Evolutionary conservation across 2,113 vertebrate genomes (phyloP), one percentile per base, ranked within the genome.

Genomic region (Ailurus styani): DNA sequence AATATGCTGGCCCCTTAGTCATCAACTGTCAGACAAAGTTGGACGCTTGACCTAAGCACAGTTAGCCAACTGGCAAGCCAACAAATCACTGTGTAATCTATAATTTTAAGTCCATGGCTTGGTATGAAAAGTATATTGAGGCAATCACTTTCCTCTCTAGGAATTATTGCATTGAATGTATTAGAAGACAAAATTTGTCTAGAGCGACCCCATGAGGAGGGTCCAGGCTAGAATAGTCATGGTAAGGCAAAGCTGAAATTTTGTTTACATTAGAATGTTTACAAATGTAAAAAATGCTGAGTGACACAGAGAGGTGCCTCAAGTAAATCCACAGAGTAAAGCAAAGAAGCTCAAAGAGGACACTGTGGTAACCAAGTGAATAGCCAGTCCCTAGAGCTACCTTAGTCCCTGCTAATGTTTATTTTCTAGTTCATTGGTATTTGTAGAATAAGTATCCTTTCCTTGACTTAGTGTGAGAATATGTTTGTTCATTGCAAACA

Each of bases 401-500:
- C 62, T 94, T 68, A 4, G 9, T 82, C 27, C 57, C 88, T 62
- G 11, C 57, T 93, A 55, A 78, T 57, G 21, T 87, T 86, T 87
- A 75, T 21, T 96, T 96, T 93, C 70, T 34, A 96, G 55, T 93
- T 91, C 77, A 85, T 3, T 93, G 52, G 25, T 54, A 62, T 93
- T 87, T 75, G 25, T 62, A 95, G 47, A 52, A 91, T 68, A 97
- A 97, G 64, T 81, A 37, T 17, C 64, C 50, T 91, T 66, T 75
- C 40, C 54, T 81, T 91, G 90, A 95, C 64, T 82, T 84, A 62
- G 14, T 40, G 72, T 57, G 45, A 83, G 27, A 91, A 54, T 23
- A 88, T 95, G 9, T 91, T 97, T 90, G 29, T 81, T 95, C 50
- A 29, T 14, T 72, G 34, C 57, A 95, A 93, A 91, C 45, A 94